Percentiles rank a stretch among this genome's conserved stretches.
phyloP scores from a whole-genome alignment of 1,140 invertebrate species.

The Trinorchestia longiramus region DNA sequence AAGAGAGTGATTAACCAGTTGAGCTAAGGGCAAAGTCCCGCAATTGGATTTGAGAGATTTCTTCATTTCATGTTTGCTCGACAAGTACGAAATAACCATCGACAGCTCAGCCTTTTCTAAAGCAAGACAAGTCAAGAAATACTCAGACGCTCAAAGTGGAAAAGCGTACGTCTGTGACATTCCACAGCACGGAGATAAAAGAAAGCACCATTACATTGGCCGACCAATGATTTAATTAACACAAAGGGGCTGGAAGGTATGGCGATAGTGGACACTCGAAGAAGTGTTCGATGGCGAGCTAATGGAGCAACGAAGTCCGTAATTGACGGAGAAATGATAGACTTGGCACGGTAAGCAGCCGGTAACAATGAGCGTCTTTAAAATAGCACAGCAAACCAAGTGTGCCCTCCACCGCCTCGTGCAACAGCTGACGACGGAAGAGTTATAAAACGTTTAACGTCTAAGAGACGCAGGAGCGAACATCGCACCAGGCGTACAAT shows the following conservation, averaged over 20 bases:
- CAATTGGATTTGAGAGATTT: too few relatives aligned
- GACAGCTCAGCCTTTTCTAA: too few relatives aligned
- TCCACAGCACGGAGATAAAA: background rate
- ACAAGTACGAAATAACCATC: too few relatives aligned
- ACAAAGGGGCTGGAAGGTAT: background rate
- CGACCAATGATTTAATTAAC: background rate
- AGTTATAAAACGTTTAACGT: background rate
- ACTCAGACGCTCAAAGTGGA: too few relatives aligned
- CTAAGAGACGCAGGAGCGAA: background rate
- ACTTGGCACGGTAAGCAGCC: constrained; percentile 40
- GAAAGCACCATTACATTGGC: background rate
- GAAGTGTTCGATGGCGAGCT: background rate
- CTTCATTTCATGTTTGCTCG: too few relatives aligned
- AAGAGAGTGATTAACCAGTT: background rate
- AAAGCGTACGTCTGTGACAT: background rate
- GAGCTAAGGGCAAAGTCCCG: too few relatives aligned
- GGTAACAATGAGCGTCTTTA: constrained; percentile 3
- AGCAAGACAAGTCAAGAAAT: too few relatives aligned
- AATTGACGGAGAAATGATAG: background rate
- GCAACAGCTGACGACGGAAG: constrained; percentile 5
- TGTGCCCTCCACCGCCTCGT: background rate
- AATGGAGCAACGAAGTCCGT: background rate
- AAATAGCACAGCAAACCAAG: constrained; percentile 1
- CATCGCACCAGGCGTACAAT: background rate
- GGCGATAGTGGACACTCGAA: background rate